Percentiles rank a stretch among this genome's conserved stretches.
phyloP scores from a whole-genome alignment of 2,797 vertebrate genomes.

The Characodon lateralis region DNA sequence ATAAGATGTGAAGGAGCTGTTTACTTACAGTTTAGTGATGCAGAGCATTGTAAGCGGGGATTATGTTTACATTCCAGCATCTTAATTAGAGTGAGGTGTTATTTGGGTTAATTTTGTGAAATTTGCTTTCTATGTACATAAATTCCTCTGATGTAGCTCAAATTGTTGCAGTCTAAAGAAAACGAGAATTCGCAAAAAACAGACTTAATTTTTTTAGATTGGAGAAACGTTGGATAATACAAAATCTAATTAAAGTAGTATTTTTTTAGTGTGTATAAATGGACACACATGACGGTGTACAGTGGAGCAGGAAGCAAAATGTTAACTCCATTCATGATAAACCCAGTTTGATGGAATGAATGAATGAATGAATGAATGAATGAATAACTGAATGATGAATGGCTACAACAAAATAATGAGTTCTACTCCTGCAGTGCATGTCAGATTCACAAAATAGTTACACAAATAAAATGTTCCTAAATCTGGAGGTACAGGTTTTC shows the following conservation, averaged over 20 bases:
- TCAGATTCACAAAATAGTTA: too few relatives aligned
- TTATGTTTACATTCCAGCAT: background rate
- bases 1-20: background rate
- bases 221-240: background rate
- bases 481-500: too few relatives aligned
- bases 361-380: too few relatives aligned
- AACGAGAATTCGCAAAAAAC: too few relatives aligned
- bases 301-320: background rate
- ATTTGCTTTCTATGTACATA: background rate
- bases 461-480: too few relatives aligned
- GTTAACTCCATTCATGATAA: background rate
- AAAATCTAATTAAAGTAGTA: background rate
- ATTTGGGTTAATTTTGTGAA: background rate
- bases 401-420: too few relatives aligned
- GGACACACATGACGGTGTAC: too few relatives aligned
- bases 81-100: background rate
- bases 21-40: background rate
- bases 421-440: too few relatives aligned
- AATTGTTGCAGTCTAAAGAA: too few relatives aligned
- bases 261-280: background rate
- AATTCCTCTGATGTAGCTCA: background rate
- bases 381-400: too few relatives aligned
- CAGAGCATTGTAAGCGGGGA: background rate
- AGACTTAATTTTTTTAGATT: background rate
- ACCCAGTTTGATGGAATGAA: too few relatives aligned